phyloP scores from a whole-genome alignment of 2,113 vertebrate genomes.

The Xyliphius kryptos region DNA sequence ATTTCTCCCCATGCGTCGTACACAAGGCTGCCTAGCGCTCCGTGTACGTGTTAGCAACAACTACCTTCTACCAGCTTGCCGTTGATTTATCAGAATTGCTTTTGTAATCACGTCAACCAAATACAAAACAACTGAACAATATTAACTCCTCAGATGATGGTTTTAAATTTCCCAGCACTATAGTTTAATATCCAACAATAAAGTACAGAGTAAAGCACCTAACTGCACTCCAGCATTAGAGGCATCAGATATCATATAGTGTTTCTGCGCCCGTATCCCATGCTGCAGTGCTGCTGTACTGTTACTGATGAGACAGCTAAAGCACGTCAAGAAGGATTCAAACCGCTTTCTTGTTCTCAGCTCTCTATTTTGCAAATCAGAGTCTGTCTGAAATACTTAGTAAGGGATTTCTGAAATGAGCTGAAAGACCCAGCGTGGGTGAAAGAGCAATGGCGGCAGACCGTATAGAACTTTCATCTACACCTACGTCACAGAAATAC shows the following conservation, averaged over 20 bases:
- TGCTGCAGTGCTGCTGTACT: conserved; percentile 22
- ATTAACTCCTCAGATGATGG: too few relatives aligned
- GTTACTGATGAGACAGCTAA: conserved; percentile 32
- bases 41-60: too few relatives aligned
- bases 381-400: not conserved
- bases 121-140: too few relatives aligned
- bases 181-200: not conserved
- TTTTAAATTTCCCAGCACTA: not conserved
- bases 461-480: too few relatives aligned
- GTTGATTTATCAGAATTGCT: too few relatives aligned
- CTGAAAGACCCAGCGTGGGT: not conserved
- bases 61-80: too few relatives aligned
- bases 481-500: too few relatives aligned
- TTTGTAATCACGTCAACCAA: too few relatives aligned
- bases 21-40: too few relatives aligned
- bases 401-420: too few relatives aligned
- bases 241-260: conserved; percentile 19
- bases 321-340: not conserved
- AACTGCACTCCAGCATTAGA: not conserved
- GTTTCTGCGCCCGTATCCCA: not conserved
- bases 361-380: conserved; percentile 2
- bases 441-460: not conserved
- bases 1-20: too few relatives aligned
- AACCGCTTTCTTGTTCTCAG: not conserved
- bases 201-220: not conserved